Percentiles rank a stretch among this genome's conserved stretches.
phyloP scores from a whole-genome alignment of 2,888 invertebrate species.

The Agrochola circellaris region DNA sequence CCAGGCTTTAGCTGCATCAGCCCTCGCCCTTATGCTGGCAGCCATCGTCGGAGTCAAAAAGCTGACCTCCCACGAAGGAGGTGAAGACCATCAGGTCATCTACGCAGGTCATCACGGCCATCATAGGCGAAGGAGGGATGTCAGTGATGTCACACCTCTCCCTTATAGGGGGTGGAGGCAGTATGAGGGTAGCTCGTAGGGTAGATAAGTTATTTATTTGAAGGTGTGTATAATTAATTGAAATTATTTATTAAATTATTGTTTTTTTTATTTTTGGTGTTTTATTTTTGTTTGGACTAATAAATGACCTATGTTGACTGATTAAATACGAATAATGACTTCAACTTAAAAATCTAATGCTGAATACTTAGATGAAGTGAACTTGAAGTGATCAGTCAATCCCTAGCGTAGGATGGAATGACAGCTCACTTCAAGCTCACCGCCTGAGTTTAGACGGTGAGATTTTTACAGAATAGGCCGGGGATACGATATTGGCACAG shows the following conservation, averaged over 20 bases:
- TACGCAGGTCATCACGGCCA: conserved; percentile 92
- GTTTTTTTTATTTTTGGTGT: conserved; percentile 18
- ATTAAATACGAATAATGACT: not conserved
- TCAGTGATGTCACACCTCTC: conserved; percentile 76
- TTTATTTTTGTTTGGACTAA: conserved; percentile 14
- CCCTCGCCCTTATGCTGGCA: conserved; percentile 94
- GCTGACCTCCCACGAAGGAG: conserved; percentile 91
- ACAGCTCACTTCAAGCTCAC: no score
- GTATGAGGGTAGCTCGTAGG: conserved; percentile 67
- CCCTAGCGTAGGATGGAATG: no score
- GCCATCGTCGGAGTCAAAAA: conserved; percentile 94
- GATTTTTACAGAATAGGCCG: not conserved
- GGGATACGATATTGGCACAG: no score
- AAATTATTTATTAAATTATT: conserved; percentile 66
- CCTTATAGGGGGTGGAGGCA: conserved; percentile 90
- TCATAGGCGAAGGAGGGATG: conserved; percentile 88
- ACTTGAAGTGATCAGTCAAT: not conserved
- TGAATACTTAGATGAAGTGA: not conserved
- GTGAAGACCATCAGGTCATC: conserved; percentile 91
- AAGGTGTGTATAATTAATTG: conserved; percentile 63
- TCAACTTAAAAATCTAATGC: not conserved
- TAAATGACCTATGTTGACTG: not conserved
- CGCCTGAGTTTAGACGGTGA: not conserved
- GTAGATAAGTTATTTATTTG: conserved; percentile 52
- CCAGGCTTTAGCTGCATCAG: conserved; percentile 92